These are phyloP conservation scores for Pedicia rivosa DNA, from an alignment of 2,888 invertebrate species.

Conservation along the genomic window DNA sequence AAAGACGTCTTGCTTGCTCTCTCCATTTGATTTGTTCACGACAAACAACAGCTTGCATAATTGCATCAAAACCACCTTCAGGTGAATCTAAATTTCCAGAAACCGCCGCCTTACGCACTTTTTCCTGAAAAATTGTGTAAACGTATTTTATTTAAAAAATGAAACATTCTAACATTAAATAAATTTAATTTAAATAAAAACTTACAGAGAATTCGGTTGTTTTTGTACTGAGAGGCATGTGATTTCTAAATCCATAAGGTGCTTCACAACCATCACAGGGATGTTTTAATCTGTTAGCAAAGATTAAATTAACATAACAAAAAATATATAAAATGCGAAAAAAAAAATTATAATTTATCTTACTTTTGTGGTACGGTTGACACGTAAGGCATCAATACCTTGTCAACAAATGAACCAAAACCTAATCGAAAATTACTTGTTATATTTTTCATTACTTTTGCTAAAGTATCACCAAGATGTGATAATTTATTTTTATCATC, in stretches of 20 bases:
- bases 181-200: no score
- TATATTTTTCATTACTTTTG: constrained; percentile 76
- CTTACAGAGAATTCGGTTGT: constrained; percentile 58
- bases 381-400: constrained; percentile 94
- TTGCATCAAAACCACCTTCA: constrained; percentile 98
- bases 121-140: constrained; percentile 33
- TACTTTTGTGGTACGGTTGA: constrained; percentile 82
- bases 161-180: no score
- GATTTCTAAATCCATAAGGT: constrained; percentile 73
- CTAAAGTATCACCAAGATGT: constrained; percentile 58
- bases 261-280: constrained; percentile 62
- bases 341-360: constrained; percentile 25
- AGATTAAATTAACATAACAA: no score
- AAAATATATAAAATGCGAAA: constrained; percentile 9
- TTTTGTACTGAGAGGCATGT: constrained; percentile 55
- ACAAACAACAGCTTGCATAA: constrained; percentile 96
- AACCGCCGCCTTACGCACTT: constrained; percentile 68
- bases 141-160: no score
- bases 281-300: constrained; percentile 24
- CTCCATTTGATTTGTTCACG: constrained; percentile 88
- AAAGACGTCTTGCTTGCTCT: constrained; percentile 73
- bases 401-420: constrained; percentile 91
- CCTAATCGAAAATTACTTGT: constrained; percentile 87
- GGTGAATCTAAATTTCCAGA: constrained; percentile 97
- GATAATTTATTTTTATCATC: constrained; percentile 96